Base-by-base conservation (phyloP, 2,113 vertebrate genomes). In the Lophochroa leadbeateri region DNA sequence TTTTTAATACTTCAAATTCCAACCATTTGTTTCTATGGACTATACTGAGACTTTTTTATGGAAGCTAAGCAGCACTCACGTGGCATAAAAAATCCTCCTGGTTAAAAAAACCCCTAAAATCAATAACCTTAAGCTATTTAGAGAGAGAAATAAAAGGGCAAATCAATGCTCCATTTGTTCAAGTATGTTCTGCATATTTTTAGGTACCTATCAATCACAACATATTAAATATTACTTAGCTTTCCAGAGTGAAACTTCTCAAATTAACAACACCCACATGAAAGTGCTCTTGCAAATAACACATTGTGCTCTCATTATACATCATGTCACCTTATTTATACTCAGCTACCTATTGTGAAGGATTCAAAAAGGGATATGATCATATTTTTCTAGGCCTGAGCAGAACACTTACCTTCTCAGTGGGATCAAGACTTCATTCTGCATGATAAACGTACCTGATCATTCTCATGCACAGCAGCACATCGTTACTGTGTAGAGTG, bases 91-190 rank as follows among this genome's bases (percentile, higher is more conserved):
- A 88, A 24, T 60, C 21, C n/a, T 61, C 58, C 57, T 1, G 1
- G 46, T 61, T 84, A 71, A 76, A 72, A 82, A 57, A 43, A 21
- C 4, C 55, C 27, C 50, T 58, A n/a, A 69, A 60, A 90, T 61
- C 80, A 68, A 67, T 90, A 92, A 68, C 65, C 44, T 78, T 23
- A 79, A 88, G 64, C 41, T 82, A 79, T 74, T 90, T 64, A 82
- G 68, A 93, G 7, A 25, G 4, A 28, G 19, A 28, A 74, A 47
- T 65, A 75, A 68, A 76, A 37, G 13, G 18, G 25, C 12, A 91
- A 79, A 96, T 82, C 69, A 83, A 80, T 86, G 67, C 24, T 91
- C 49, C 41, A 91, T 74, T 95, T 96, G 55, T 75, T 88, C 43
- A 74, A 67, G 41, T 53, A 90, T 31, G 41, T 74, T 83, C 82